These are phyloP conservation scores for Procambarus virginalis DNA, from an alignment of 1,140 invertebrate genomes.

Conservation along the genomic window DNA sequence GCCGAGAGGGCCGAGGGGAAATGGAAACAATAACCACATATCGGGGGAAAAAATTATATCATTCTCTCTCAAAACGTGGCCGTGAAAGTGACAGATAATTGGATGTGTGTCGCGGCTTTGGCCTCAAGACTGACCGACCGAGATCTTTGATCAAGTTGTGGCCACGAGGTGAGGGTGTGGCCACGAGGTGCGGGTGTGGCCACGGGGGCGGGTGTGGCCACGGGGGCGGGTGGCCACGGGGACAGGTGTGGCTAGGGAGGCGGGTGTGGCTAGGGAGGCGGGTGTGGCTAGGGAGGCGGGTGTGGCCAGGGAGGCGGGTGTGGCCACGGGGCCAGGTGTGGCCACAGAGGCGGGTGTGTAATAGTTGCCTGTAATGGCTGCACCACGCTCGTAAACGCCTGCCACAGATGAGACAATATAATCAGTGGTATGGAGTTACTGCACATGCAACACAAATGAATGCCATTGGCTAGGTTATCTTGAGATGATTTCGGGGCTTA, in stretches of 20 bases:
- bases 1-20: slow-evolving; percentile 27
- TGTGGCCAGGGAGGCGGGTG: too few species aligned
- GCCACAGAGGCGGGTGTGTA: background rate
- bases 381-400: background rate
- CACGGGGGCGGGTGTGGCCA: too few species aligned
- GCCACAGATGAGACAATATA: background rate
- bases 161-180: background rate
- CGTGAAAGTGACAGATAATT: slow-evolving; percentile 62
- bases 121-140: background rate
- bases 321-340: too few species aligned
- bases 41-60: slow-evolving; percentile 54
- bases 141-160: background rate
- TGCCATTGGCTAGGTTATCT: too few species aligned
- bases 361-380: background rate
- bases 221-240: too few species aligned
- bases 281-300: too few species aligned
- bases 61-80: slow-evolving; percentile 31
- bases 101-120: slow-evolving; percentile 11
- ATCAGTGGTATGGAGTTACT: too few species aligned
- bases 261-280: too few species aligned
- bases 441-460: too few species aligned
- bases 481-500: too few species aligned
- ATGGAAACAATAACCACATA: slow-evolving; percentile 59
- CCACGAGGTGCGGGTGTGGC: too few species aligned
- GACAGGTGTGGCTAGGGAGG: too few species aligned